These are phyloP conservation scores for Goniozus legneri DNA, from an alignment of 1,140 invertebrate genomes.

Conservation along the genomic window DNA sequence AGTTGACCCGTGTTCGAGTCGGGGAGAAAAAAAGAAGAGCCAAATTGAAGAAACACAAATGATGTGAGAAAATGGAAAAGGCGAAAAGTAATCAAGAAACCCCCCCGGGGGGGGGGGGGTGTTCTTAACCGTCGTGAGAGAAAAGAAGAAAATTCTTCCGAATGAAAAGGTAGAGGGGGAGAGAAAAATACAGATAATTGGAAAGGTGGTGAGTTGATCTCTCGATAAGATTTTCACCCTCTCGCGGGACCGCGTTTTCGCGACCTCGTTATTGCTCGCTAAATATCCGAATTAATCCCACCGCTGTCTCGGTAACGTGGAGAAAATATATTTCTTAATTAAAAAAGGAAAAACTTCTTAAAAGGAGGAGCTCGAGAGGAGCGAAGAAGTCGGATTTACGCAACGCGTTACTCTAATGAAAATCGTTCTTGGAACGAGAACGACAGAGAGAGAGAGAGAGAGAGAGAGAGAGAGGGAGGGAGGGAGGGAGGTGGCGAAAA, in stretches of 20 bases:
- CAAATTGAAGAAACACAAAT: neutral
- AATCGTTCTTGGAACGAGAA: slow-evolving; percentile 37
- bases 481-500: no score
- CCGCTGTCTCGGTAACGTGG: no score
- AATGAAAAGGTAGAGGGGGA: neutral
- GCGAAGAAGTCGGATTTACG: slow-evolving; percentile 38
- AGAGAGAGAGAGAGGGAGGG: slow-evolving; percentile 8
- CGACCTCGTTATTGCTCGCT: no score
- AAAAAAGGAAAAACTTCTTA: neutral
- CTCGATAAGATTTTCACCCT: no score
- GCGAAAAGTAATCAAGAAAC: slow-evolving; percentile 33
- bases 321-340: neutral
- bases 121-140: slow-evolving; percentile 28
- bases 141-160: slow-evolving; percentile 20
- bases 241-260: no score
- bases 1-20: no score
- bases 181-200: slow-evolving; percentile 24
- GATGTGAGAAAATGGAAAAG: slow-evolving; percentile 20
- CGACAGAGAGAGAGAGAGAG: slow-evolving; percentile 2
- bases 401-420: slow-evolving; percentile 46
- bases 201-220: no score
- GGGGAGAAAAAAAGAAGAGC: neutral
- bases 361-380: no score
- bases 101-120: slow-evolving; percentile 29
- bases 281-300: no score